phyloP scores from a whole-genome alignment of 2,113 vertebrate species.

The Conger conger region DNA sequence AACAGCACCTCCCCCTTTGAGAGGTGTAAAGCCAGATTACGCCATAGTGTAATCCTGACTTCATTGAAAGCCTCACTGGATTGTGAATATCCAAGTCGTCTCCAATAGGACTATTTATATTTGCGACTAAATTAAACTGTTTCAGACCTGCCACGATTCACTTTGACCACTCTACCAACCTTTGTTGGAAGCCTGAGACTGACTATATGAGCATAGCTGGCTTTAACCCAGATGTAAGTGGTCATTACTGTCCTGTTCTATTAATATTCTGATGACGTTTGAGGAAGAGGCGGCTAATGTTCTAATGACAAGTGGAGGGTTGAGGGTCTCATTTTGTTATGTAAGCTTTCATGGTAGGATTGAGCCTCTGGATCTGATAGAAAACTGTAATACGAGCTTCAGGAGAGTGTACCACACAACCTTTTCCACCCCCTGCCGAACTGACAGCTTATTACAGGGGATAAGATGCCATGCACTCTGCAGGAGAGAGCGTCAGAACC shows the following conservation, averaged over 20 bases:
- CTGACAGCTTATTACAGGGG: neutral
- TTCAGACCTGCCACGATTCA: conserved; percentile 26
- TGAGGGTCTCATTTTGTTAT: neutral
- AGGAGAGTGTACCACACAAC: neutral
- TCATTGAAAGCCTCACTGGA: neutral
- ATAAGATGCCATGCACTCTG: neutral
- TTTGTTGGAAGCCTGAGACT: conserved; percentile 19
- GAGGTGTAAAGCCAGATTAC: neutral
- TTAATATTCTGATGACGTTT: conserved; percentile 44
- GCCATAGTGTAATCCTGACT: neutral
- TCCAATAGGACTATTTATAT: conserved; percentile 2
- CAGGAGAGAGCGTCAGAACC: neutral
- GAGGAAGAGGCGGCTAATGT: conserved; percentile 53
- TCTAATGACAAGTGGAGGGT: conserved; percentile 28
- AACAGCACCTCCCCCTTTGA: neutral
- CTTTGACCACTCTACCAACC: conserved; percentile 10
- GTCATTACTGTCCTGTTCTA: conserved; percentile 40
- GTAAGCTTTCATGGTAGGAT: neutral
- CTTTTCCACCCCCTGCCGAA: neutral
- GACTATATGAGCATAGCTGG: conserved; percentile 27
- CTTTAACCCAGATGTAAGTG: conserved; percentile 24
- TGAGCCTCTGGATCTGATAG: neutral
- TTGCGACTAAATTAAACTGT: conserved; percentile 13
- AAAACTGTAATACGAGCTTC: neutral
- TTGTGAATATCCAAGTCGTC: neutral